These are phyloP conservation scores for Mus musculus DNA, from an alignment of 2,113 vertebrate species.

Conservation along the genomic window GRCm39 chr2:117112501-117113000, in stretches of 20 bases:
- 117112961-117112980: constrained; percentile 60
- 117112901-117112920: background rate
- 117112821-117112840: constrained; percentile 38
- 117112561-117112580: constrained; percentile 18
- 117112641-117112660: constrained; percentile 34
- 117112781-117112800: background rate
- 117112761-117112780: background rate
- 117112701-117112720: background rate
- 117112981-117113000: background rate
- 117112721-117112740: constrained; percentile 18
- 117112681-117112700: constrained; percentile 9
- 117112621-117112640: constrained; percentile 53
- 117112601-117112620: constrained; percentile 38
- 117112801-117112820: background rate
- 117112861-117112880: background rate
- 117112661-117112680: constrained; percentile 46
- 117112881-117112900: background rate
- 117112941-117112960: constrained; percentile 26
- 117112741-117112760: constrained; percentile 34
- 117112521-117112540: constrained; percentile 76
- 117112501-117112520: background rate
- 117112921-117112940: constrained; percentile 42
- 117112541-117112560: constrained; percentile 32
- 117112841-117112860: constrained; percentile 7
- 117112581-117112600: constrained; percentile 1